Conservation (phyloP, 2,888 invertebrate genomes). For the Acholoe squamosa region DNA sequence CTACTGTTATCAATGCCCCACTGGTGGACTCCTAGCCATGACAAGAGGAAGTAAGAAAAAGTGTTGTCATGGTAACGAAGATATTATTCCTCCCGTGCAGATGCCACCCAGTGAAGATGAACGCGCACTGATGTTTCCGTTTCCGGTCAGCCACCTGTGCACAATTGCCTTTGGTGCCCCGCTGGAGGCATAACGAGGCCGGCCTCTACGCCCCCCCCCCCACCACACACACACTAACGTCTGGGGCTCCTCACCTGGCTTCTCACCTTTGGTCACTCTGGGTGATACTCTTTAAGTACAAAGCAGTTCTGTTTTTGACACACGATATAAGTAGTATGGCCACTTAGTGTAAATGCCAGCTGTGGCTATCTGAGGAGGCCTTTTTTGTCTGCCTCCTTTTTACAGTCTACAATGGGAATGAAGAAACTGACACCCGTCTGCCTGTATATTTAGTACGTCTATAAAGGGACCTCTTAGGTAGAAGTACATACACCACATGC, state of each 20-base stretch:
- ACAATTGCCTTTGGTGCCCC: neutral
- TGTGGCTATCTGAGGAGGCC: too few relatives aligned
- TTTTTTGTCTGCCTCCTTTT: too few relatives aligned
- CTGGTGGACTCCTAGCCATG: too few relatives aligned
- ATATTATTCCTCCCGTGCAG: neutral
- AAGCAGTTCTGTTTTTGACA: too few relatives aligned
- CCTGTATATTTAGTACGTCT: too few relatives aligned
- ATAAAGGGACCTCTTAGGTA: too few relatives aligned
- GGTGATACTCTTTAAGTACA: neutral
- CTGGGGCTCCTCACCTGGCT: neutral
- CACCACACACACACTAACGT: neutral
- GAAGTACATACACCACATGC: too few relatives aligned
- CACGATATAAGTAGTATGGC: too few relatives aligned
- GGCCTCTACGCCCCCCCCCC: neutral
- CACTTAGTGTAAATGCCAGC: too few relatives aligned
- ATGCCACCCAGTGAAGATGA: neutral
- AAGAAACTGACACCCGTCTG: too few relatives aligned
- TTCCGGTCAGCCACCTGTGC: conserved; percentile 18
- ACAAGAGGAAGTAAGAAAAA: neutral
- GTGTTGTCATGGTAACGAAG: conserved; percentile 36
- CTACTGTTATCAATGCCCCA: too few relatives aligned
- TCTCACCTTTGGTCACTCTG: neutral
- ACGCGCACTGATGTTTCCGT: conserved; percentile 9
- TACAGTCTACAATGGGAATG: too few relatives aligned
- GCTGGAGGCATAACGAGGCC: neutral